These are phyloP conservation scores for Antechinus stuartii DNA, from an alignment of 2,113 vertebrate species.

Conservation along the genomic window DNA sequence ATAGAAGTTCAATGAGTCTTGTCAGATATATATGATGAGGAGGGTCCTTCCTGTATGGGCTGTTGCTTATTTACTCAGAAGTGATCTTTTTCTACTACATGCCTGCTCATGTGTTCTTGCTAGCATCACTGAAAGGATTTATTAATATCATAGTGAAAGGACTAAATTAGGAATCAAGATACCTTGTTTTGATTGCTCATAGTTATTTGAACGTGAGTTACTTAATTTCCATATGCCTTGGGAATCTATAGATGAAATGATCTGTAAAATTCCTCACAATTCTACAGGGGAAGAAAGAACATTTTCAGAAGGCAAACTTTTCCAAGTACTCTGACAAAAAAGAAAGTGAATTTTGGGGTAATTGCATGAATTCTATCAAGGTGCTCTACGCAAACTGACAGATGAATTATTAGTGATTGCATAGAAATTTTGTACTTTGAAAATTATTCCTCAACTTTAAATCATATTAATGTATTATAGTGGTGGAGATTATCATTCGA, in stretches of 20 bases:
- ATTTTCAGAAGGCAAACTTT: constrained; percentile 3
- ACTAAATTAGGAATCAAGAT: neutral
- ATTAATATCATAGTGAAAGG: neutral
- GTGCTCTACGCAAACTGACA: constrained; percentile 28
- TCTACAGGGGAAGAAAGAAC: neutral
- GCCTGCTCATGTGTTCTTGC: neutral
- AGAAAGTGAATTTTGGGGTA: constrained; percentile 3
- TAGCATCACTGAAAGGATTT: constrained; percentile 8
- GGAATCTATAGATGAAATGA: constrained; percentile 21
- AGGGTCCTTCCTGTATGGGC: neutral
- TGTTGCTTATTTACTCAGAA: constrained; percentile 22
- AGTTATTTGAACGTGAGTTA: neutral
- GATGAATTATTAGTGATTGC: constrained; percentile 59
- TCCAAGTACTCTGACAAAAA: constrained; percentile 29
- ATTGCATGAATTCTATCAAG: constrained; percentile 4
- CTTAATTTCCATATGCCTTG: neutral
- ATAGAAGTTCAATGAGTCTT: neutral
- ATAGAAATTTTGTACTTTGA: constrained; percentile 50
- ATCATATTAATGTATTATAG: neutral
- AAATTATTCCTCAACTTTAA: constrained; percentile 54
- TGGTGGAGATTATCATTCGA: constrained; percentile 38
- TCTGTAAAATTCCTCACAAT: neutral
- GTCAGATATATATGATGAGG: neutral
- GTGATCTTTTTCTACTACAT: neutral
- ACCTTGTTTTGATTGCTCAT: neutral